These are phyloP conservation scores for Halocynthia roretzi DNA, from an alignment of 23 tunicate species.

Conservation along the genomic window DNA sequence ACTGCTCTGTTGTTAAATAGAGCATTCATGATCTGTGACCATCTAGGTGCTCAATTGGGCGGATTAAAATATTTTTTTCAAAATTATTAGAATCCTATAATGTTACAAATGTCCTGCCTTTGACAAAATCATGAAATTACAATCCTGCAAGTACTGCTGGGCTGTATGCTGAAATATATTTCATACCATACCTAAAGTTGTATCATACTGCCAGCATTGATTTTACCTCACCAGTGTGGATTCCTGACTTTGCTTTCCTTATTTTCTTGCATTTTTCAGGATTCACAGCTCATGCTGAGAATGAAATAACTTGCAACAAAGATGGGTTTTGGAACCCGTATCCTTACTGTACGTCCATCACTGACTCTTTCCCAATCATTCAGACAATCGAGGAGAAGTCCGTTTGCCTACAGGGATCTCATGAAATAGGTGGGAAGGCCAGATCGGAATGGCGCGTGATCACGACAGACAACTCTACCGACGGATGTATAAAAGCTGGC, in stretches of 20 bases:
- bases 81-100: no score
- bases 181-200: no score
- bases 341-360: slow-evolving; percentile 26
- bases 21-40: no score
- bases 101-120: no score
- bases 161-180: no score
- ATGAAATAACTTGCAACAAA: slow-evolving; percentile 26
- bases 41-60: no score
- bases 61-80: not conserved
- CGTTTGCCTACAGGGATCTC: slow-evolving; percentile 17
- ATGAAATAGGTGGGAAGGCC: not conserved
- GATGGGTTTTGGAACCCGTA: slow-evolving; percentile 35
- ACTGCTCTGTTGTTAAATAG: no score
- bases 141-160: no score
- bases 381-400: slow-evolving; percentile 36
- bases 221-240: no score
- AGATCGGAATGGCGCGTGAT: slow-evolving; percentile 22
- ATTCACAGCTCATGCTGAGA: slow-evolving; percentile 16
- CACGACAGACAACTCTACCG: slow-evolving; percentile 21
- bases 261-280: slow-evolving; percentile 28
- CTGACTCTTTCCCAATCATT: slow-evolving; percentile 29
- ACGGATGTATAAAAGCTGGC: slow-evolving; percentile 30
- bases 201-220: no score
- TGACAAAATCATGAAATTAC: no score
- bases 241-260: no score